These are phyloP conservation scores for Accipiter cooperii DNA, from an alignment of 2,113 vertebrate genomes.

Conservation along the genomic window DNA sequence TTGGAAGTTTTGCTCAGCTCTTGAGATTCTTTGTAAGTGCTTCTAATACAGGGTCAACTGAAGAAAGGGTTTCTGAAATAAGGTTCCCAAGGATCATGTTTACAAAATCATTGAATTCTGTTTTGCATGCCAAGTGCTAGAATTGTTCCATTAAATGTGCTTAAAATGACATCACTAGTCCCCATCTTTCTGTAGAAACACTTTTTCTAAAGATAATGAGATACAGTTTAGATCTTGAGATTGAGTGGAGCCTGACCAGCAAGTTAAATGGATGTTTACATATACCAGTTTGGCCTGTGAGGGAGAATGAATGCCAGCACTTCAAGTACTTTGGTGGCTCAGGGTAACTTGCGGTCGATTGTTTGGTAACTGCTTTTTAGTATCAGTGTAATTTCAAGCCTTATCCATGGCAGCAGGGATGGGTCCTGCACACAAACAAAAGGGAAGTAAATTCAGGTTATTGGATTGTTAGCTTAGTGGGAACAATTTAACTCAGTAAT, in stretches of 20 bases:
- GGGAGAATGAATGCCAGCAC: not conserved
- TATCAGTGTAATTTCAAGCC: not conserved
- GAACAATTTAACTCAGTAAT: not conserved
- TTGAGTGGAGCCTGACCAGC: not conserved
- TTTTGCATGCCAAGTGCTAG: not conserved
- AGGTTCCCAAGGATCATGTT: not conserved
- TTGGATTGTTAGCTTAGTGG: not conserved
- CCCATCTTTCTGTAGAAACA: not conserved
- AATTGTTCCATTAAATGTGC: not conserved
- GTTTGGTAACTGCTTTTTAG: not conserved
- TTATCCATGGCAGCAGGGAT: accelerated
- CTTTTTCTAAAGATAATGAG: not conserved
- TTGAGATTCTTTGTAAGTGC: not conserved
- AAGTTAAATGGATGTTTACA: not conserved
- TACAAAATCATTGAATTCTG: not conserved
- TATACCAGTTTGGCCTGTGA: not conserved
- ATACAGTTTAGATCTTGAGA: not conserved
- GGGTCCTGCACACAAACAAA: not conserved
- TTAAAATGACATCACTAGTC: not conserved
- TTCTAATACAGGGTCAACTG: not conserved
- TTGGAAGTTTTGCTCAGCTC: not conserved
- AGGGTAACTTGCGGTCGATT: accelerated
- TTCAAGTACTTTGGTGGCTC: not conserved
- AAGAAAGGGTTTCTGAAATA: not conserved
- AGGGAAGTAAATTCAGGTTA: not conserved